Base-by-base conservation (phyloP, 2,888 invertebrate species). In the Psylliodes chrysocephalus region DNA sequence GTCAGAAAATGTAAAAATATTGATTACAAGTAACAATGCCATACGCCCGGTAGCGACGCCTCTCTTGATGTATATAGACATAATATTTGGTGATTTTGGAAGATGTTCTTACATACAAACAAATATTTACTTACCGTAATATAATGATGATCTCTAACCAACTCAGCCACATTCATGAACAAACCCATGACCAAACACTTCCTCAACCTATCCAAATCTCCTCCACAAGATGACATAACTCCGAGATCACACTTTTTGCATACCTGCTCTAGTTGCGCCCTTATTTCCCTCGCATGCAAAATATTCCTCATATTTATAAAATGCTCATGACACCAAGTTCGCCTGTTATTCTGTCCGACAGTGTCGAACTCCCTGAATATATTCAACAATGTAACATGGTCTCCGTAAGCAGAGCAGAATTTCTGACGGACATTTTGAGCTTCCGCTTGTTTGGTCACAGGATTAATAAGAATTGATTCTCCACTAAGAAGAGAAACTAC, bases 361-460 rank as follows among this genome's bases (percentile, higher is more conserved):
- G 89, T 90, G 72, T 86, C 88, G 82, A 88, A 62, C 2, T 57
- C 62, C 75, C 90, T 89, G 80, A 88, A 97, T 33, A 97, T 91
- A 81, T 96, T 98, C 10, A 98, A 84, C 56, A 96, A 84, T 1
- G 95, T 96, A 42, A 98, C 85, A 78, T 96, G 96, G 82, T 99
- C 98, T 8, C 99, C 98, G 71, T 93, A 89, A 15, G 90, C 87
- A 0, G 95, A 93, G 60, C 88, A 82, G 80, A 97, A 97, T 82
- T 95, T 95, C 68, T 86, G 85, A 73, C 90, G 86, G 0, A 90
- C 90, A 71, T 88, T 86, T 30, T 88, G 78, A 0, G 93, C 93
- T 78, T 92, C 89, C 72, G 93, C 93, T 60, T 91, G 85, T 82
- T 92, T 93, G 44, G 89, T 86, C 66, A 88, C 85, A 54, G 92